A percentile compares a stretch with the other conserved stretches of the same genome.
These are phyloP conservation scores for Brachionus asplanchnoidis DNA, from an alignment of 1,140 invertebrate species.

Conservation along the genomic window DNA sequence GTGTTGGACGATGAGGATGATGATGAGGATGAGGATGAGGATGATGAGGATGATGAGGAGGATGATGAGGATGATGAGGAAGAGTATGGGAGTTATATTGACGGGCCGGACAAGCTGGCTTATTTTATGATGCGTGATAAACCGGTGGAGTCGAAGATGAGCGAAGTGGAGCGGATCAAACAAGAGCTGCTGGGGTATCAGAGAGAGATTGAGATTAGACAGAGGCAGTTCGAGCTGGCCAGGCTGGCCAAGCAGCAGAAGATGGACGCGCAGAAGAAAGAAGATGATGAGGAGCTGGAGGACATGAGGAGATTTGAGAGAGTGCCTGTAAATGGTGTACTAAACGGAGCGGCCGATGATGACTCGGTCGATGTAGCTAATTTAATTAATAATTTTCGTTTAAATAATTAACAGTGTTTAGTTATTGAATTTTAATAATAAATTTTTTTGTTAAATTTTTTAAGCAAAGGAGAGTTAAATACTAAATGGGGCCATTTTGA, in stretches of 20 bases:
- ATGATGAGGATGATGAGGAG: background rate
- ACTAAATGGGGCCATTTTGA: background rate
- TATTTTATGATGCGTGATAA: slow-evolving; percentile 34
- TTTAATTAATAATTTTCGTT: slow-evolving; percentile 30
- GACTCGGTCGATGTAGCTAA: slow-evolving; percentile 30
- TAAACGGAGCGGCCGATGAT: background rate
- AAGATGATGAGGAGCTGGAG: background rate
- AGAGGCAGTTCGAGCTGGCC: background rate
- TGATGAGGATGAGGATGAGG: background rate
- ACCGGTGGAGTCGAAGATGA: background rate
- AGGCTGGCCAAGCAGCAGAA: slow-evolving; percentile 7
- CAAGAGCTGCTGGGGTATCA: slow-evolving; percentile 30
- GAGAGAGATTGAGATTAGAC: slow-evolving; percentile 23
- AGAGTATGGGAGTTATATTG: background rate
- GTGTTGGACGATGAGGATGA: background rate
- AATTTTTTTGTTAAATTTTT: background rate
- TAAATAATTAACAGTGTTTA: slow-evolving; percentile 24
- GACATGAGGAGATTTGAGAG: slow-evolving; percentile 23
- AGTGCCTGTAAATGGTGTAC: background rate
- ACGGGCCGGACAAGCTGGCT: slow-evolving; percentile 3
- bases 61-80: background rate
- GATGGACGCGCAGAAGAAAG: background rate
- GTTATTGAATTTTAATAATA: background rate
- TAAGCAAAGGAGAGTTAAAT: background rate
- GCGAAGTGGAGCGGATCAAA: slow-evolving; percentile 34